Conservation (phyloP, 2,888 invertebrate genomes). For the Apamea sordens region DNA sequence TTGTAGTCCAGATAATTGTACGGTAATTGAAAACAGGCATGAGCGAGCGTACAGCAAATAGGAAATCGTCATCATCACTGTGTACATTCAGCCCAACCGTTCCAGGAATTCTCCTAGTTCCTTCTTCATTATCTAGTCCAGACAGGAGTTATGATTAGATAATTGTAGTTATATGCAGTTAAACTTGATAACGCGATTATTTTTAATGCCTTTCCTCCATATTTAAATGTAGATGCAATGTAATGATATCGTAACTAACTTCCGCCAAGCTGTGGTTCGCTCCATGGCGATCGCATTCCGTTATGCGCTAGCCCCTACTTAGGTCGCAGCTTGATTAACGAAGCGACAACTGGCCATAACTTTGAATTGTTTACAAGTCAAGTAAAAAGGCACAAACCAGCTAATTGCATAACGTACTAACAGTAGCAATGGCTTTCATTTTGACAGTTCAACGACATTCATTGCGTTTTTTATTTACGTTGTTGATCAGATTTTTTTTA, state of each 20-base stretch:
- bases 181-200: conserved; percentile 47
- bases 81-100: not conserved
- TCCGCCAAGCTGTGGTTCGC: conserved; percentile 69
- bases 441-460: not conserved
- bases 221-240: conserved; percentile 61
- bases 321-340: conserved; percentile 70
- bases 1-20: not conserved
- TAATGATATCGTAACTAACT: conserved; percentile 66
- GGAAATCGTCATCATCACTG: not conserved
- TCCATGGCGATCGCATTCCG: conserved; percentile 76
- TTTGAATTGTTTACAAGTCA: conserved; percentile 41
- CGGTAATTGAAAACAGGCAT: not conserved
- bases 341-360: conserved; percentile 65
- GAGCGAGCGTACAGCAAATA: not conserved
- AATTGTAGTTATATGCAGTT: conserved; percentile 32
- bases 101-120: not conserved
- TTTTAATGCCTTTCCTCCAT: conserved; percentile 54
- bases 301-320: conserved; percentile 71
- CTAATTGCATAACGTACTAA: not conserved
- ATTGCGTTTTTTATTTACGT: not conserved
- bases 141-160: conserved; percentile 12
- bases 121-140: conserved; percentile 4
- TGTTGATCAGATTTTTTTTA: not conserved
- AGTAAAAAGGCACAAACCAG: conserved; percentile 15
- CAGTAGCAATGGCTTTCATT: not conserved